phyloP scores from a whole-genome alignment of 2,797 vertebrate genomes.

The Coilia nasus region DNA sequence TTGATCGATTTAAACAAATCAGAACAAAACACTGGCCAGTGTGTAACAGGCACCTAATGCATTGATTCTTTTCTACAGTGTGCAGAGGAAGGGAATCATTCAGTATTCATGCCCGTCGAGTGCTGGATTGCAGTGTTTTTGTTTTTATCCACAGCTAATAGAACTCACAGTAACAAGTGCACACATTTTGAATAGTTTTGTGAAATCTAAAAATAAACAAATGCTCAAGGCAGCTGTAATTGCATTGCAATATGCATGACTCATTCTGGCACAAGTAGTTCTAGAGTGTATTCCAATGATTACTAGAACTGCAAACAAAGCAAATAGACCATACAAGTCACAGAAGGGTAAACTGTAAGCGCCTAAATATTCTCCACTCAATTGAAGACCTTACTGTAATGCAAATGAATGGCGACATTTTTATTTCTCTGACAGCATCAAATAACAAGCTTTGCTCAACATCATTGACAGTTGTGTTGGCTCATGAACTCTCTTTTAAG shows the following conservation, averaged over 20 bases:
- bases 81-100: neutral
- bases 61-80: neutral
- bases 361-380: too few species aligned
- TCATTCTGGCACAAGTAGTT: too few species aligned
- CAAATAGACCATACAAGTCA: too few species aligned
- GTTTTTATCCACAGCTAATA: neutral
- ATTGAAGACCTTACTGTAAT: too few species aligned
- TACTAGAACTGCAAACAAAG: too few species aligned
- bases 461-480: neutral
- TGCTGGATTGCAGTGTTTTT: neutral
- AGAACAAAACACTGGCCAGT: neutral
- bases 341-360: too few species aligned
- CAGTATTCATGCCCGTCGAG: neutral
- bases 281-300: neutral
- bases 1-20: neutral
- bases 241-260: too few species aligned
- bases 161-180: neutral
- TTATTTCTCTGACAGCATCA: neutral
- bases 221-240: neutral
- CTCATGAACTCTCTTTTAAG: neutral
- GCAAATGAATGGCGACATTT: too few species aligned
- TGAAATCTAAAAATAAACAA: neutral
- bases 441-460: neutral
- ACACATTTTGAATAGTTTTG: neutral
- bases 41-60: neutral